Conservation (phyloP, 2,797 vertebrate species). For the Vipera ursinii region DNA sequence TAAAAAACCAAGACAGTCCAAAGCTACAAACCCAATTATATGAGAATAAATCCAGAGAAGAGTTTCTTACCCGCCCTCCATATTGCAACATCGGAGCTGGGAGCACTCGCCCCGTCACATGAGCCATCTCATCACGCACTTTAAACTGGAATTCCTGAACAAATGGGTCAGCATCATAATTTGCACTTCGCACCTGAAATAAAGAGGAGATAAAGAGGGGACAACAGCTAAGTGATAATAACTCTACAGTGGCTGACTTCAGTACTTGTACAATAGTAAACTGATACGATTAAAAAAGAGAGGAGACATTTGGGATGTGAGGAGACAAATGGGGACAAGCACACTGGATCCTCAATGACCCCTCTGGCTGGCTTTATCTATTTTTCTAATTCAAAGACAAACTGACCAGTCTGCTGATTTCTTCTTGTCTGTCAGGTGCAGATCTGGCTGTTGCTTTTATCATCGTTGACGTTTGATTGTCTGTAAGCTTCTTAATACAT, state of each 20-base stretch:
- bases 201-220: slow-evolving; percentile 17
- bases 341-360: not conserved
- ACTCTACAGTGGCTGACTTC: not conserved
- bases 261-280: not conserved
- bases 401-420: slow-evolving; percentile 97
- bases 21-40: not conserved
- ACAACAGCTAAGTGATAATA: not conserved
- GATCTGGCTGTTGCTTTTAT: slow-evolving; percentile 98
- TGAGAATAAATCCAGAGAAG: not conserved
- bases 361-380: not conserved
- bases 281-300: not conserved
- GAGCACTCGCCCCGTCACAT: slow-evolving; percentile 95
- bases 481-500: slow-evolving; percentile 98
- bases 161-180: slow-evolving; percentile 96
- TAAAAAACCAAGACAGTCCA: not conserved
- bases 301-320: not conserved
- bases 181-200: slow-evolving; percentile 95
- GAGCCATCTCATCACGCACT: slow-evolving; percentile 98
- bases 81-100: slow-evolving; percentile 98
- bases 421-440: slow-evolving; percentile 94
- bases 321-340: not conserved
- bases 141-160: slow-evolving; percentile 99
- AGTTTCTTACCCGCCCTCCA: slow-evolving; percentile 92
- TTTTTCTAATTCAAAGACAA: not conserved
- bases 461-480: slow-evolving; percentile 99